phyloP scores from a whole-genome alignment of 2,888 invertebrate genomes.

The Stenodera caucasica region DNA sequence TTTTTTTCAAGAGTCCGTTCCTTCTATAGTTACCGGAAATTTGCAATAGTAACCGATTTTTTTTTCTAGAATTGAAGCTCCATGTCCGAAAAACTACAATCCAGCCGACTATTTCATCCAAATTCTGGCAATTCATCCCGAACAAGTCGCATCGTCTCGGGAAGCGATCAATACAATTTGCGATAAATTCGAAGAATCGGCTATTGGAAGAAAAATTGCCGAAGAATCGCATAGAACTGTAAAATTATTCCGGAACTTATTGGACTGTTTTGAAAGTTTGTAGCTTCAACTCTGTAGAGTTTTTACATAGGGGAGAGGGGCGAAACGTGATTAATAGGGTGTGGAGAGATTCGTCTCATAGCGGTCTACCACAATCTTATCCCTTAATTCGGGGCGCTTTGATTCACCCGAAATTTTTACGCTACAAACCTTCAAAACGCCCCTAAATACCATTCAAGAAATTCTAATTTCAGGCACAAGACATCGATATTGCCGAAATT shows the following conservation, averaged over 20 bases:
- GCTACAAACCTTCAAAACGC: background rate
- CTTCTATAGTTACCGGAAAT: too few relatives aligned
- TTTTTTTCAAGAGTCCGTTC: slow-evolving; percentile 48
- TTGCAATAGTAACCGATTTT: too few relatives aligned
- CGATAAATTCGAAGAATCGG: slow-evolving; percentile 71
- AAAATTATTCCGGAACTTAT: slow-evolving; percentile 13
- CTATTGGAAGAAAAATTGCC: slow-evolving; percentile 64
- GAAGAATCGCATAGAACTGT: slow-evolving; percentile 61
- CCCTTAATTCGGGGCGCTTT: background rate
- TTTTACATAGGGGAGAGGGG: too few relatives aligned
- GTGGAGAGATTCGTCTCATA: too few relatives aligned
- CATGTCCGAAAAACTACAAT: slow-evolving; percentile 88
- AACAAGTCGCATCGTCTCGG: slow-evolving; percentile 76
- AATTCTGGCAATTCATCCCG: slow-evolving; percentile 83
- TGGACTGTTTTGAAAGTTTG: background rate
- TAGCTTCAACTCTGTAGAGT: background rate
- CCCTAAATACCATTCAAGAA: slow-evolving; percentile 13
- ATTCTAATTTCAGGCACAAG: background rate
- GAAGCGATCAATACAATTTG: slow-evolving; percentile 79
- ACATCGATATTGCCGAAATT: background rate
- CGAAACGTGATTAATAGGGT: too few relatives aligned
- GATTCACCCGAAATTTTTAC: slow-evolving; percentile 5
- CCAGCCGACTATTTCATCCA: slow-evolving; percentile 95
- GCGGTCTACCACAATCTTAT: too few relatives aligned
- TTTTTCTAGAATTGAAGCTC: slow-evolving; percentile 70